phyloP scores from a whole-genome alignment of 2,888 invertebrate genomes.

The Clivina fossor region DNA sequence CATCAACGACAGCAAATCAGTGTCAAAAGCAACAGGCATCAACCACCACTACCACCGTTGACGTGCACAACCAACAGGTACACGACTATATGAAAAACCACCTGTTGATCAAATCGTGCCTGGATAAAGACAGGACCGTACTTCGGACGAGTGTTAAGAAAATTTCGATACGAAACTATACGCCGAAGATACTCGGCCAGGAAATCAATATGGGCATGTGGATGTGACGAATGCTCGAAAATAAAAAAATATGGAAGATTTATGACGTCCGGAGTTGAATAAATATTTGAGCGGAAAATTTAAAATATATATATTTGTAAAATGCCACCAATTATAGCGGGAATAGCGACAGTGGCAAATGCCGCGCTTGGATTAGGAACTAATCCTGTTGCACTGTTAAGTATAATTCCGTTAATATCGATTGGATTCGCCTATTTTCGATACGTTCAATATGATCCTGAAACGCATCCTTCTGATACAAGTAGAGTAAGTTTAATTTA shows the following conservation, averaged over 20 bases:
- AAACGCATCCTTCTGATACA: constrained; percentile 72
- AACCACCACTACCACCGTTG: too few species aligned
- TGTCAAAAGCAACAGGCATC: too few species aligned
- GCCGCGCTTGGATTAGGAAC: constrained; percentile 48
- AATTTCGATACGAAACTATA: constrained; percentile 68
- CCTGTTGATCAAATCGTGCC: constrained; percentile 59
- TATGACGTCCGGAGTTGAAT: not conserved
- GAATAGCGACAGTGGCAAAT: constrained; percentile 52
- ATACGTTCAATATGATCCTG: constrained; percentile 81
- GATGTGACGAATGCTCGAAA: constrained; percentile 56
- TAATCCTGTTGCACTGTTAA: constrained; percentile 63
- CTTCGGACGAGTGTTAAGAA: constrained; percentile 55
- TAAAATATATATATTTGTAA: constrained; percentile 26
- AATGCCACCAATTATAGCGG: constrained; percentile 56
- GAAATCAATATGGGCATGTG: constrained; percentile 65
- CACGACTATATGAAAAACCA: constrained; percentile 57
- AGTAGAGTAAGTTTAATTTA: constrained; percentile 72
- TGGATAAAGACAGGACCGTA: constrained; percentile 51
- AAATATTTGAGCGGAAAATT: not conserved
- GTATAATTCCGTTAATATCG: constrained; percentile 79
- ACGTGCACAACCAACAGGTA: constrained; percentile 12
- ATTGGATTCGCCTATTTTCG: constrained; percentile 79
- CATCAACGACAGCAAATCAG: too few species aligned
- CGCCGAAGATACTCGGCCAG: constrained; percentile 67
- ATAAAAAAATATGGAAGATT: not conserved